Conservation (phyloP, 2,113 vertebrate species). For the Phalacrocorax pelagicus region DNA sequence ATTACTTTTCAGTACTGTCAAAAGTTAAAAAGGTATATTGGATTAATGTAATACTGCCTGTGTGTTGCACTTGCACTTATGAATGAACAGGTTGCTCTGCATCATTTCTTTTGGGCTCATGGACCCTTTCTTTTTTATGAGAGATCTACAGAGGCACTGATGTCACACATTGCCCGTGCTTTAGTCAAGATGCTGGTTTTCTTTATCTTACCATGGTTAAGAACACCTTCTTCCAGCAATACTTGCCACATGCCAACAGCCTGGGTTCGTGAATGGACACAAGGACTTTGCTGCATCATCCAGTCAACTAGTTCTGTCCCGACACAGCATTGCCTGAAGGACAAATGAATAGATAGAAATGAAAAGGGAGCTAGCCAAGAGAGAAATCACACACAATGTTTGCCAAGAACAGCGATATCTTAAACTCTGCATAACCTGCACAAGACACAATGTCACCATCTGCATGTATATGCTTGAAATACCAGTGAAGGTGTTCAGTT, state of each 20-base stretch:
- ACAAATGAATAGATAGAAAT: not conserved
- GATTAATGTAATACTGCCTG: not conserved
- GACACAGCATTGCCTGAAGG: constrained; percentile 91
- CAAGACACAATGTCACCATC: not conserved
- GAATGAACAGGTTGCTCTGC: constrained; percentile 1
- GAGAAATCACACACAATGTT: not conserved
- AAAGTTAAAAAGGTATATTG: not conserved
- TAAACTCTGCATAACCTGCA: not conserved
- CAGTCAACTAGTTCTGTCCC: constrained; percentile 97
- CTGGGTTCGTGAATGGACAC: constrained; percentile 89
- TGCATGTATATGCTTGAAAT: not conserved
- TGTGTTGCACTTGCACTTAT: not conserved
- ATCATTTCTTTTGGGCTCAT: not conserved
- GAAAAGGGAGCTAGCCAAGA: not conserved
- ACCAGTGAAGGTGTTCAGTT: not conserved
- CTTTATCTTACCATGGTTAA: constrained; percentile 89
- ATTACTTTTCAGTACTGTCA: not conserved
- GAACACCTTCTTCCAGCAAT: constrained; percentile 92
- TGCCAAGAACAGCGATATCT: not conserved
- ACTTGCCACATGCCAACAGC: constrained; percentile 99
- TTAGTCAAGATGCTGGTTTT: not conserved
- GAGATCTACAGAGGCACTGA: not conserved
- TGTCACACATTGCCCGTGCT: not conserved
- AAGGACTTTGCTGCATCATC: constrained; percentile 93
- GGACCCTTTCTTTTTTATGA: not conserved